Evolutionary conservation across 1,140 invertebrate species (phyloP).

Genomic region (Branchinecta lynchi): DNA sequence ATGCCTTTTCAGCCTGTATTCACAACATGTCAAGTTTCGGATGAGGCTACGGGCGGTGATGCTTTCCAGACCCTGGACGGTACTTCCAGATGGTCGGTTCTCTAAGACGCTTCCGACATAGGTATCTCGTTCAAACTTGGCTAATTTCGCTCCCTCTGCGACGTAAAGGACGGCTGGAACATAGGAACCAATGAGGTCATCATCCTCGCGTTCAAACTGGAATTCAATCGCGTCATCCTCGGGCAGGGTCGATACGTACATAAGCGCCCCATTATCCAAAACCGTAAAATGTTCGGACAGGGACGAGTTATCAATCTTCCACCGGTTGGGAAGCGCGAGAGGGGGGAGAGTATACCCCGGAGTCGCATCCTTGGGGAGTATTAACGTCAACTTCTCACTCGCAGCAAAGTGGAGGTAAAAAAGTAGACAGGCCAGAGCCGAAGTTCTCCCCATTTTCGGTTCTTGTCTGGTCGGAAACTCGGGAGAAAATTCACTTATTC

Average conservation of each 20-base stretch:
- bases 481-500: too few relatives aligned
- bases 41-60: constrained; percentile 44
- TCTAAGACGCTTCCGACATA: constrained; percentile 43
- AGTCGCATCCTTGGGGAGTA: neutral
- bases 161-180: neutral
- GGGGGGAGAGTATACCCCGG: constrained; percentile 4
- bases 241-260: neutral
- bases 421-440: neutral
- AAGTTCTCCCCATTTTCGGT: neutral
- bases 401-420: too few relatives aligned
- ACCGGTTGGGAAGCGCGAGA: neutral
- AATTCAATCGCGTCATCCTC: constrained; percentile 10
- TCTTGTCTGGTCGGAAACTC: neutral
- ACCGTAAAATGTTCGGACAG: neutral
- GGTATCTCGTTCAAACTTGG: neutral
- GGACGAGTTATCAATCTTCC: constrained; percentile 2
- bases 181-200: neutral
- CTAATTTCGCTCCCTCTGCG: neutral
- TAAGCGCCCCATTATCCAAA: neutral
- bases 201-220: neutral
- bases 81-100: constrained; percentile 50
- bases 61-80: constrained; percentile 45
- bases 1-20: constrained; percentile 7
- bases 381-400: neutral
- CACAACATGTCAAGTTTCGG: neutral